Evolutionary conservation across 2,888 invertebrate genomes (phyloP).

Genomic region (Anthoptus insignis): DNA sequence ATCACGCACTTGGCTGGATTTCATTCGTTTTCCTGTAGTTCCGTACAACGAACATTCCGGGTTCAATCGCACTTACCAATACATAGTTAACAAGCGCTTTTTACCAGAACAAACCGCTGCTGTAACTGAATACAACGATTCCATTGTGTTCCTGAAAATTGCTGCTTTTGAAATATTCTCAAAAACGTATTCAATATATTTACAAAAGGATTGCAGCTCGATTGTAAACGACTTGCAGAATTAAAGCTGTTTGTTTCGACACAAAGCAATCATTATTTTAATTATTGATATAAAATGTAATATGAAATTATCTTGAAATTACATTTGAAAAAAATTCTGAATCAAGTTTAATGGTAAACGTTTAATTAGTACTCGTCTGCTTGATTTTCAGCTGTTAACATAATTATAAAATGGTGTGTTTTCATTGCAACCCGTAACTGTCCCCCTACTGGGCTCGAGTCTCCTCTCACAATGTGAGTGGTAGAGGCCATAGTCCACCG

Average conservation of each 20-base stretch:
- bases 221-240: conserved; percentile 9
- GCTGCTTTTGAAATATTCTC: conserved; percentile 10
- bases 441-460: too few species aligned
- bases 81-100: conserved; percentile 39
- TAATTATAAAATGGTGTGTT: too few species aligned
- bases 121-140: conserved; percentile 21
- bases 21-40: conserved; percentile 17
- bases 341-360: too few species aligned
- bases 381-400: too few species aligned
- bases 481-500: too few species aligned
- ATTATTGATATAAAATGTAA: too few species aligned
- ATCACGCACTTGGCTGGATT: not conserved
- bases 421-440: too few species aligned
- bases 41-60: conserved; percentile 9
- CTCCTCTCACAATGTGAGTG: too few species aligned
- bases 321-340: too few species aligned
- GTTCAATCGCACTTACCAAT: conserved; percentile 23
- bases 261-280: not conserved
- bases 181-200: conserved; percentile 15
- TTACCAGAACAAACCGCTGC: conserved; percentile 13
- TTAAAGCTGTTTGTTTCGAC: not conserved
- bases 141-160: conserved; percentile 32
- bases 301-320: too few species aligned
- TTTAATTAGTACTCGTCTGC: too few species aligned
- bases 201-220: conserved; percentile 25